Conservation (phyloP, 2,888 invertebrate species). For the Octonoba sinensis region DNA sequence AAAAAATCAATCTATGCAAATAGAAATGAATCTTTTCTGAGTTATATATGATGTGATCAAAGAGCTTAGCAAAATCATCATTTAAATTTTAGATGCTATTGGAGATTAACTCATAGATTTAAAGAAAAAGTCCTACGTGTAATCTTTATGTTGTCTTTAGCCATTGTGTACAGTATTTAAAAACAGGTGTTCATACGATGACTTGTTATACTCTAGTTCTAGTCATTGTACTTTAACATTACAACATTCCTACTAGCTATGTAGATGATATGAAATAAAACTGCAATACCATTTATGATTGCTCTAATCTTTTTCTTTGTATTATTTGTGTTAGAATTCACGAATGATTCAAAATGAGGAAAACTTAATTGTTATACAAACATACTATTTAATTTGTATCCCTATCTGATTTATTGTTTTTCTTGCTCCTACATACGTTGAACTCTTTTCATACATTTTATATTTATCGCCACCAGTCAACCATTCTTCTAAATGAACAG, state of each 20-base stretch:
- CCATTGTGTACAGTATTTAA: slow-evolving; percentile 53
- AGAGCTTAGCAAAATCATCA: slow-evolving; percentile 47
- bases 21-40: too few relatives aligned
- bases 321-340: too few relatives aligned
- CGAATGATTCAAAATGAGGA: too few relatives aligned
- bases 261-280: slow-evolving; percentile 55
- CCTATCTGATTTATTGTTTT: too few relatives aligned
- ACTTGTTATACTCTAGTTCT: slow-evolving; percentile 50
- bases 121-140: slow-evolving; percentile 17
- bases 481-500: too few relatives aligned
- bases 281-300: slow-evolving; percentile 34
- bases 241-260: slow-evolving; percentile 53
- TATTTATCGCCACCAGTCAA: too few relatives aligned
- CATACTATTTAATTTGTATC: too few relatives aligned
- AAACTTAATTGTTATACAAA: too few relatives aligned
- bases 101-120: slow-evolving; percentile 8
- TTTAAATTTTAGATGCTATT: slow-evolving; percentile 25
- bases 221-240: slow-evolving; percentile 59
- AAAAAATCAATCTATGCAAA: too few relatives aligned
- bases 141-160: slow-evolving; percentile 41
- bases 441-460: too few relatives aligned
- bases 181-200: slow-evolving; percentile 26
- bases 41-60: slow-evolving; percentile 23
- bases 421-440: too few relatives aligned
- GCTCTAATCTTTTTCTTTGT: slow-evolving; percentile 13